These are phyloP conservation scores for Benthosema pterotum DNA, from an alignment of 2,797 vertebrate genomes.

Conservation along the genomic window DNA sequence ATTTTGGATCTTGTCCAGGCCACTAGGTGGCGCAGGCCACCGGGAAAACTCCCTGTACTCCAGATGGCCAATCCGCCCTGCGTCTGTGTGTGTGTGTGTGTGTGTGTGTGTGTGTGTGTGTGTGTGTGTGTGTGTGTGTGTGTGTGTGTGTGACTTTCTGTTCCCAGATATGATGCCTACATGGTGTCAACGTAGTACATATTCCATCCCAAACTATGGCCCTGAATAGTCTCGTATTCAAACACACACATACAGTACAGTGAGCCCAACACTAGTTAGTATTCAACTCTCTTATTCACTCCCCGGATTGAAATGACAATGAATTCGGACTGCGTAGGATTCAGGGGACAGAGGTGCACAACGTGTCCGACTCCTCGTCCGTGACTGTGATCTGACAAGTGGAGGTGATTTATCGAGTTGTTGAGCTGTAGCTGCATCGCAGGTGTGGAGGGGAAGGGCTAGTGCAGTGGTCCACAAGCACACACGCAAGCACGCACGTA, in stretches of 20 bases:
- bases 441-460: background rate
- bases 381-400: slow-evolving; percentile 34
- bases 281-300: background rate
- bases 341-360: slow-evolving; percentile 29
- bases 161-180: too few species aligned
- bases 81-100: too few species aligned
- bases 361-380: slow-evolving; percentile 37
- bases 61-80: too few species aligned
- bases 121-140: background rate
- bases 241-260: too few species aligned
- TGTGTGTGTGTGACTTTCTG: background rate
- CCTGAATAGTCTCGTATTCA: too few species aligned
- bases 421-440: background rate
- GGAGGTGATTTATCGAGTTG: slow-evolving; percentile 33
- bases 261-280: background rate
- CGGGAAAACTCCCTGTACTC: too few species aligned
- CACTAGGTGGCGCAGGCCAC: too few species aligned
- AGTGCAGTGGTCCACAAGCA: too few species aligned
- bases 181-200: too few species aligned
- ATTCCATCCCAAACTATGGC: too few species aligned
- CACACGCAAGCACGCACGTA: background rate
- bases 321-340: slow-evolving; percentile 28
- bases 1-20: too few species aligned
- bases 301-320: slow-evolving; percentile 23
- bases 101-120: background rate